phyloP scores from a whole-genome alignment of 2,888 invertebrate species.

The Venusia cambrica region DNA sequence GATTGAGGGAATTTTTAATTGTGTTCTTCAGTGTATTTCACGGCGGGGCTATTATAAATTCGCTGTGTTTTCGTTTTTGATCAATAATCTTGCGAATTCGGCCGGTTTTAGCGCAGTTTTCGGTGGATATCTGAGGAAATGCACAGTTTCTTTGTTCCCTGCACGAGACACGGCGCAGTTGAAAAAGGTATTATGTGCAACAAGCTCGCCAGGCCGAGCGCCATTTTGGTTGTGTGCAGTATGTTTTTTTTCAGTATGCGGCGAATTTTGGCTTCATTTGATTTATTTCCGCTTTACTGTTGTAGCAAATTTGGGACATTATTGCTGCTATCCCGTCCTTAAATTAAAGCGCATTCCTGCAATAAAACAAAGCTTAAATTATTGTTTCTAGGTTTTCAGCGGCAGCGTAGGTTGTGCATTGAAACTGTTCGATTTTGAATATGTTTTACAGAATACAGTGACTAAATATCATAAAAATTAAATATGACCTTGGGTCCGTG shows the following conservation, averaged over 20 bases:
- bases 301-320: no score
- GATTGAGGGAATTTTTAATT: slow-evolving; percentile 8
- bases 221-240: slow-evolving; percentile 30
- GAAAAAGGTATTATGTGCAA: slow-evolving; percentile 48
- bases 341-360: no score
- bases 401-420: no score
- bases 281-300: no score
- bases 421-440: no score
- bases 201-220: slow-evolving; percentile 12
- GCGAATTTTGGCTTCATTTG: slow-evolving; percentile 4
- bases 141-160: slow-evolving; percentile 52
- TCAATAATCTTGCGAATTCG: neutral
- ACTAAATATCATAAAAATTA: no score
- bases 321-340: no score
- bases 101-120: slow-evolving; percentile 10
- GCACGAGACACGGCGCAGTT: slow-evolving; percentile 38
- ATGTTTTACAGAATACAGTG: no score
- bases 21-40: slow-evolving; percentile 18
- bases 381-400: no score
- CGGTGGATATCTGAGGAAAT: slow-evolving; percentile 21
- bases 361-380: no score
- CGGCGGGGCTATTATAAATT: slow-evolving; percentile 1
- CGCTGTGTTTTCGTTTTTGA: neutral
- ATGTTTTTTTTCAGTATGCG: slow-evolving; percentile 16
- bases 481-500: no score